A percentile compares a stretch with the other conserved stretches of the same genome.
Conservation (phyloP, 2,888 invertebrate genomes). For the Euphydryas editha region DNA sequence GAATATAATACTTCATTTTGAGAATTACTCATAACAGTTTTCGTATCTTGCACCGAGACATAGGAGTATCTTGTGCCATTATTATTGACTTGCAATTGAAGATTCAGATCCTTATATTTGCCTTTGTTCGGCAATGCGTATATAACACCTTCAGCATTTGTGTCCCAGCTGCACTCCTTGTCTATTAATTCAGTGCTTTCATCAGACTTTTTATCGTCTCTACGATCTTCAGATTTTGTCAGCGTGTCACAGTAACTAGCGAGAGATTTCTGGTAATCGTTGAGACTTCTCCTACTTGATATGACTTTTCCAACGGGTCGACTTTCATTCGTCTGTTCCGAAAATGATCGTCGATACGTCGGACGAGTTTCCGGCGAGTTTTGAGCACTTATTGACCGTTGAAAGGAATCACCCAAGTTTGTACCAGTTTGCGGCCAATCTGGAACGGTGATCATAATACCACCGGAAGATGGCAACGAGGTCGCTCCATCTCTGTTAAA, state of each 20-base stretch:
- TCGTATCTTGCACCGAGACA: slow-evolving; percentile 76
- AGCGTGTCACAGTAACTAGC: slow-evolving; percentile 68
- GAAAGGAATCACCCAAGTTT: slow-evolving; percentile 61
- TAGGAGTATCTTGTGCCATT: slow-evolving; percentile 78
- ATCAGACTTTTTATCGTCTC: slow-evolving; percentile 68
- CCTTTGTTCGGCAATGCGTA: slow-evolving; percentile 81
- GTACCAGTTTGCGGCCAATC: slow-evolving; percentile 82
- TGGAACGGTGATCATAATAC: slow-evolving; percentile 86
- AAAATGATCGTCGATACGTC: slow-evolving; percentile 75
- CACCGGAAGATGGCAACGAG: slow-evolving; percentile 79
- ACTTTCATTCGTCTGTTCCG: slow-evolving; percentile 71
- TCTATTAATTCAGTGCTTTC: slow-evolving; percentile 77
- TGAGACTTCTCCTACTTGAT: slow-evolving; percentile 75
- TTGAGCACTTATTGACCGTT: slow-evolving; percentile 73
- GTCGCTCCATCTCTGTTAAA: slow-evolving; percentile 69
- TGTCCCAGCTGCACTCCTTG: slow-evolving; percentile 84
- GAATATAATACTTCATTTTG: slow-evolving; percentile 76
- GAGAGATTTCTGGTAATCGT: slow-evolving; percentile 73
- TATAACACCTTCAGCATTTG: slow-evolving; percentile 79
- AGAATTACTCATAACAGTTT: slow-evolving; percentile 76
- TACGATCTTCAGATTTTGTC: slow-evolving; percentile 56
- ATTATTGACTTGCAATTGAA: slow-evolving; percentile 78
- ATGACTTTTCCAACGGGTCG: slow-evolving; percentile 74
- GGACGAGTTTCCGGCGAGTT: slow-evolving; percentile 78
- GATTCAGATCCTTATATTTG: slow-evolving; percentile 77